Conservation (phyloP, 2,888 invertebrate genomes). For the Rhaphigaster nebulosa region DNA sequence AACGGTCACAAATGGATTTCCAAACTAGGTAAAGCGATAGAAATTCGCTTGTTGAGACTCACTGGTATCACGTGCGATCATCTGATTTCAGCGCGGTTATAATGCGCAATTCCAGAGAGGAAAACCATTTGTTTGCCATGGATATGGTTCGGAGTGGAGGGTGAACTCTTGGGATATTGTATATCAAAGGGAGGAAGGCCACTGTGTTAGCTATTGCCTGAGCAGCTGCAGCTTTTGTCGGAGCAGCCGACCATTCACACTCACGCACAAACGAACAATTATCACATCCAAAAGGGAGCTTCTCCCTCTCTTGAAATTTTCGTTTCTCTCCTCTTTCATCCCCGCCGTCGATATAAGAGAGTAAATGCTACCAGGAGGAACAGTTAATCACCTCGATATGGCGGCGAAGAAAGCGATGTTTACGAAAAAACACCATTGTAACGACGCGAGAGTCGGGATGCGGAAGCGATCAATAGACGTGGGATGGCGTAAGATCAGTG, state of each 20-base stretch:
- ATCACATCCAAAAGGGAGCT: conserved; percentile 31
- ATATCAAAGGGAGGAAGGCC: conserved; percentile 13
- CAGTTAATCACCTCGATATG: not conserved
- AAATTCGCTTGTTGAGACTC: not conserved
- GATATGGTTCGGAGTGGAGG: not conserved
- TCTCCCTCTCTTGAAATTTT: conserved; percentile 13
- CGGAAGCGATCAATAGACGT: conserved; percentile 30
- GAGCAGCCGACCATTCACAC: conserved; percentile 43
- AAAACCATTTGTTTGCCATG: conserved; percentile 39
- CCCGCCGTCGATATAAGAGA: not conserved
- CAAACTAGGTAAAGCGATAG: not conserved
- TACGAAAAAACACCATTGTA: not conserved
- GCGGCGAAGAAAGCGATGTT: not conserved
- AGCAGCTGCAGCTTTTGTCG: conserved; percentile 42
- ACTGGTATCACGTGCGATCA: not conserved
- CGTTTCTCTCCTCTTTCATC: conserved; percentile 26
- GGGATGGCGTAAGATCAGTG: conserved; percentile 17
- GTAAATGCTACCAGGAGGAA: not conserved
- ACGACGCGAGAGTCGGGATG: not conserved
- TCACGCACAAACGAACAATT: conserved; percentile 48
- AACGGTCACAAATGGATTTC: not conserved
- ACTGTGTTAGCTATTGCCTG: conserved; percentile 17
- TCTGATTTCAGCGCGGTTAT: not conserved
- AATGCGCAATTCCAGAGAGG: not conserved
- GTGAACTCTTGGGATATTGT: conserved; percentile 33